A percentile compares a stretch with the other conserved stretches of the same genome.
Evolutionary conservation across 2,113 vertebrate species (phyloP).

Genomic region (Oreotrochilus melanogaster): DNA sequence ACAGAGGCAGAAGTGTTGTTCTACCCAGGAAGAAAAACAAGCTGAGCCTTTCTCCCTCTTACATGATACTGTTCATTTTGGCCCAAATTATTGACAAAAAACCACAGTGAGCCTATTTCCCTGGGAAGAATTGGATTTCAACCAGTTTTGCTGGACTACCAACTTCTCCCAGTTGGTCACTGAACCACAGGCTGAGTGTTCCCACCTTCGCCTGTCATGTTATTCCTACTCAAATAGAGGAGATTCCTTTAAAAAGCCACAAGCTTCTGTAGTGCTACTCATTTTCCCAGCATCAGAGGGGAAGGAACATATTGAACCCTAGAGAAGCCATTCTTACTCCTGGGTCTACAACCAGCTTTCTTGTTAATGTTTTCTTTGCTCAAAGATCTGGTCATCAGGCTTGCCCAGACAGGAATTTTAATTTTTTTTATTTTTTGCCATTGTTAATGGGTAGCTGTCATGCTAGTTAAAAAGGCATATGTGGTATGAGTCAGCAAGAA

Average conservation of each 20-base stretch:
- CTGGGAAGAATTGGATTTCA: not conserved
- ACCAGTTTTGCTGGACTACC: not conserved
- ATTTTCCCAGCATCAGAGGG: not conserved
- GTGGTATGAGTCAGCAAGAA: not conserved
- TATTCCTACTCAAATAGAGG: not conserved
- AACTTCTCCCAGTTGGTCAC: not conserved
- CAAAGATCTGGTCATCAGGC: not conserved
- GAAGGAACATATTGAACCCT: not conserved
- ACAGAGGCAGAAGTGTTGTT: not conserved
- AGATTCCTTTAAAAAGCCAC: not conserved
- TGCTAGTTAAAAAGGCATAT: not conserved
- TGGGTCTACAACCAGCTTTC: not conserved
- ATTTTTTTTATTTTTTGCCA: not conserved
- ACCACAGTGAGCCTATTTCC: rapidly evolving
- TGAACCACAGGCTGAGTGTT: not conserved
- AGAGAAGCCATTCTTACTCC: not conserved
- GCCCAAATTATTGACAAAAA: not conserved
- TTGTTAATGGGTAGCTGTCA: constrained; percentile 20
- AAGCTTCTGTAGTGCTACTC: not conserved
- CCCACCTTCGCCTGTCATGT: not conserved
- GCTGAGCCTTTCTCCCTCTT: not conserved
- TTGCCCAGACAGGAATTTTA: not conserved
- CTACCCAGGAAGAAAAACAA: not conserved
- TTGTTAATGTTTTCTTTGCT: not conserved
- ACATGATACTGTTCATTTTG: not conserved